These are phyloP conservation scores for Nematostella vectensis DNA, from an alignment of 92 coral and sea anemone species.

Conservation along the genomic window DNA sequence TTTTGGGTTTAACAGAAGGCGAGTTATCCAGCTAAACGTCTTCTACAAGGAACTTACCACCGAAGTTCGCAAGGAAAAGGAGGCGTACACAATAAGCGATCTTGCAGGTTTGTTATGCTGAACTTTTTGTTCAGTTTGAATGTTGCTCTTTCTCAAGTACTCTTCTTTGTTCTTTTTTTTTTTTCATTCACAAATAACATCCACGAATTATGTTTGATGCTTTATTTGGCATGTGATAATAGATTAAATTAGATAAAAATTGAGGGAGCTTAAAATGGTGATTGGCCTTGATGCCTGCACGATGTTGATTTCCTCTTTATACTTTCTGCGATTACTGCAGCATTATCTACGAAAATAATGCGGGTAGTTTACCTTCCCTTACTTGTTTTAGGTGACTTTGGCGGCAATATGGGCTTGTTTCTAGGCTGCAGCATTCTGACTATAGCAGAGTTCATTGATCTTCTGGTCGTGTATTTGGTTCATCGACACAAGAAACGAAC, in stretches of 20 bases:
- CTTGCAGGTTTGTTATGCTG: constrained; percentile 47
- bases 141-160: background rate
- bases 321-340: too few species aligned
- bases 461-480: constrained; percentile 27
- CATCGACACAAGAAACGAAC: constrained; percentile 23
- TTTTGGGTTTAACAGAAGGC: constrained; percentile 25
- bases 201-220: too few species aligned
- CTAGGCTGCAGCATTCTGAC: constrained; percentile 60
- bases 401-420: constrained; percentile 62
- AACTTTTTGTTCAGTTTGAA: too few species aligned
- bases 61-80: constrained; percentile 36
- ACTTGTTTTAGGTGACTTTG: constrained; percentile 39
- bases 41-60: constrained; percentile 39
- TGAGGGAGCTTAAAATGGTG: too few species aligned
- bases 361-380: too few species aligned
- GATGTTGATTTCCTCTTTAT: too few species aligned
- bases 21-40: constrained; percentile 24
- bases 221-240: too few species aligned
- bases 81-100: constrained; percentile 31
- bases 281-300: too few species aligned
- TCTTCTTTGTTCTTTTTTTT: too few species aligned
- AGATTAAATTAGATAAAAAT: too few species aligned
- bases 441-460: constrained; percentile 47
- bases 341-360: too few species aligned
- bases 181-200: too few species aligned